Base-by-base conservation (phyloP, 1,140 invertebrate genomes). In the Apis florea region DNA sequence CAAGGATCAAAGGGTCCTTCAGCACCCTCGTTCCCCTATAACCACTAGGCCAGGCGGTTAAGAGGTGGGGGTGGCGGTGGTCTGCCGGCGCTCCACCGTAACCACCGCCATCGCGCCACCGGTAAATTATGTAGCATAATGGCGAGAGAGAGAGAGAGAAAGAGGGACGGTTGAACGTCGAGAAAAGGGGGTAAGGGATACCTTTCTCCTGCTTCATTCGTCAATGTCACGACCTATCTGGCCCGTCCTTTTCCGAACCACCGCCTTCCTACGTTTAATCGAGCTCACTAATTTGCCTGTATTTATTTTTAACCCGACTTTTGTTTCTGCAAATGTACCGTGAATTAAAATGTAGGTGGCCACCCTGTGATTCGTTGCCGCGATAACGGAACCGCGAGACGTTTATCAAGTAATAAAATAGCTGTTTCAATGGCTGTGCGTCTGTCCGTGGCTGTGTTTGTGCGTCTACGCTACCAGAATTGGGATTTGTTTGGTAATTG, bases 91-190 rank as follows among this genome's bases (percentile, higher is more conserved):
- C 73, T 87, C 31, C 31, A 73, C 73, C 79, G 82, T 83, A 87
- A 82, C 78, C 83, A 76, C 71, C 82, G 66, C 67, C 73, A 75
- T 79, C 74, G 76, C 59, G 67, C 72, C 76, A 56, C 87, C 83
- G 83, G 89, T 93, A 92, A 92, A 92, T 93, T 92, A 92, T 92
- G 90, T 89, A 92, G 88, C 78, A 82, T 82, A 83, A 79, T 83
- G 72, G 73, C 72, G 77, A 40, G 72, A 64, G 53, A 49, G 61
- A 72, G 70, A 24, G 21, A 10, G 51, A 17, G 2, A 21, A 17
- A 54, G 10, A 21, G 12, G 58, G 10, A 4, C 56, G 31, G 31
- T 40, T 13, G 64, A 49, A 26, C 54, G 47, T n/a, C 9, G 47
- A 51, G 77, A 59, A 51, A 73, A 74, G 54, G 68, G 72, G 79